These are phyloP conservation scores for Spisula solida DNA, from an alignment of 2,888 invertebrate species.

Conservation along the genomic window DNA sequence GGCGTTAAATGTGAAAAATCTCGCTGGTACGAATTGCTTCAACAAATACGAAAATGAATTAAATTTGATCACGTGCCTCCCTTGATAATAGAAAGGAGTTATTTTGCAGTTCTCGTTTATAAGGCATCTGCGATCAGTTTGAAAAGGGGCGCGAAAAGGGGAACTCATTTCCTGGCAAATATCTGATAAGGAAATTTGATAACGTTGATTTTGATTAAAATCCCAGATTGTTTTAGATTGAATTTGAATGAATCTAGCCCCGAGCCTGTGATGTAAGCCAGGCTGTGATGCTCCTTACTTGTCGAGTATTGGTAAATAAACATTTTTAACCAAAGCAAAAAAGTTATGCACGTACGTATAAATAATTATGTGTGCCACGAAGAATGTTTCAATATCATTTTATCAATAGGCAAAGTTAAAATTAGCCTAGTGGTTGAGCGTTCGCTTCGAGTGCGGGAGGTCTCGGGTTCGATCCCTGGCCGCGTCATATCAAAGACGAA, in stretches of 20 bases:
- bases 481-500: no score
- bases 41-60: slow-evolving; percentile 49
- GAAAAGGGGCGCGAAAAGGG: slow-evolving; percentile 36
- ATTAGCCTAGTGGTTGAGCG: no score
- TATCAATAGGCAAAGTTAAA: no score
- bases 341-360: no score
- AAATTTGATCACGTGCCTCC: slow-evolving; percentile 54
- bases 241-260: background rate
- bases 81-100: slow-evolving; percentile 37
- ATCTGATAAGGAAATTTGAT: background rate
- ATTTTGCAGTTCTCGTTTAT: background rate
- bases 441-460: no score
- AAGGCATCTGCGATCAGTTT: slow-evolving; percentile 38
- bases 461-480: no score
- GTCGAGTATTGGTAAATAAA: background rate
- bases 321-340: background rate
- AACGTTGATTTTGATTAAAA: slow-evolving; percentile 11
- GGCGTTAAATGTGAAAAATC: slow-evolving; percentile 40
- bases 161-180: slow-evolving; percentile 12
- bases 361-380: no score
- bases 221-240: slow-evolving; percentile 14
- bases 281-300: background rate
- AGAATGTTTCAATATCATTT: no score
- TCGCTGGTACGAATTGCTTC: slow-evolving; percentile 60
- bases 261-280: background rate